These are phyloP conservation scores for Ptychadena robeensis DNA, from an alignment of 2,797 vertebrate species.

Conservation along the genomic window DNA sequence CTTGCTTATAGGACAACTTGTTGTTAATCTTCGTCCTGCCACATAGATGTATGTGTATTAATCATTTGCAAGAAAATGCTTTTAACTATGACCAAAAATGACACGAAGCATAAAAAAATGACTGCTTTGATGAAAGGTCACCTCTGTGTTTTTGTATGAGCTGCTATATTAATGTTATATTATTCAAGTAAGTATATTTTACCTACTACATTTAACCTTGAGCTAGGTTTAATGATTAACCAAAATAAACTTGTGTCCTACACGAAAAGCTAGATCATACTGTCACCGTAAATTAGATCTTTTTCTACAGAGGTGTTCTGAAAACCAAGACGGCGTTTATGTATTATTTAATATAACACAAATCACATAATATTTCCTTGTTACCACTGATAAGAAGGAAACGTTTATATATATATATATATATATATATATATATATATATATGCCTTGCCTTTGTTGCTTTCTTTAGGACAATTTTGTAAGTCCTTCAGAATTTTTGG, in stretches of 20 bases:
- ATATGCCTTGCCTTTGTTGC: too few relatives aligned
- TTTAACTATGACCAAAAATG: slow-evolving; percentile 66
- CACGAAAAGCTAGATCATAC: slow-evolving; percentile 22
- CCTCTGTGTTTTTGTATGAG: slow-evolving; percentile 42
- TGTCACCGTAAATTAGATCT: background rate
- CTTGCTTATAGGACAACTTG: slow-evolving; percentile 66
- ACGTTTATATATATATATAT: too few relatives aligned
- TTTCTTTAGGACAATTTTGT: too few relatives aligned
- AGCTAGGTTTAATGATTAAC: slow-evolving; percentile 48
- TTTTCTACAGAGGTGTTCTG: background rate
- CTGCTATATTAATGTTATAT: slow-evolving; percentile 52
- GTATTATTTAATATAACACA: background rate
- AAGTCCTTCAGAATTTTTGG: too few relatives aligned
- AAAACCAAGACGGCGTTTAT: background rate
- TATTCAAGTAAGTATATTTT: slow-evolving; percentile 54
- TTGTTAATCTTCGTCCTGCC: slow-evolving; percentile 73
- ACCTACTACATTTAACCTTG: slow-evolving; percentile 57
- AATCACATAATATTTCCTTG: too few relatives aligned
- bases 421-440: too few relatives aligned
- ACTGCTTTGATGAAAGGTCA: slow-evolving; percentile 63
- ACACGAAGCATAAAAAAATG: slow-evolving; percentile 64
- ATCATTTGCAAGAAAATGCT: slow-evolving; percentile 71
- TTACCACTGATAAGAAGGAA: too few relatives aligned
- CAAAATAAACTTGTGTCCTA: slow-evolving; percentile 25
- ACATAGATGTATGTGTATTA: slow-evolving; percentile 71